phyloP scores from a whole-genome alignment of 2,797 vertebrate genomes.

The Rhynchotus rufescens region DNA sequence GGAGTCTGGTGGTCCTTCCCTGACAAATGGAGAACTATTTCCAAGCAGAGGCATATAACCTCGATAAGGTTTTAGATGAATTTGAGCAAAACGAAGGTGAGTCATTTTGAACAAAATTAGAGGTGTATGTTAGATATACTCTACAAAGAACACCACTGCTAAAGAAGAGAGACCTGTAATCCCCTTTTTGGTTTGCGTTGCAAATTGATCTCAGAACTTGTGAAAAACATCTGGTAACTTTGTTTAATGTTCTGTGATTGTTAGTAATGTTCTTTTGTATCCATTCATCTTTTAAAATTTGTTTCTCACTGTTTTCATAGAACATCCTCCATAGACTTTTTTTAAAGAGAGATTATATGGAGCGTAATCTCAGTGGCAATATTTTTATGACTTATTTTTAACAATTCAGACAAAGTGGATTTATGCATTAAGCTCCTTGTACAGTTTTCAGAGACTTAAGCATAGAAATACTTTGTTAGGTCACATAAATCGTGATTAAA shows the following conservation, averaged over 20 bases:
- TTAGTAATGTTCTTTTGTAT: not conserved
- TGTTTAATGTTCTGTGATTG: not conserved
- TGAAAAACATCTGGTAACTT: not conserved
- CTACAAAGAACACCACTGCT: not conserved
- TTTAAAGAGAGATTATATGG: not conserved
- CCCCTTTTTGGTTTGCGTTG: not conserved
- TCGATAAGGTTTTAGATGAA: conserved; percentile 99
- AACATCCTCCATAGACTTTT: not conserved
- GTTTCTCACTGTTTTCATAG: not conserved
- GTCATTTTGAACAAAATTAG: conserved; percentile 26
- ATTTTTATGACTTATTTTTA: conserved; percentile 3
- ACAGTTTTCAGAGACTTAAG: not conserved
- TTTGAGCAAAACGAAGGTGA: conserved; percentile 99
- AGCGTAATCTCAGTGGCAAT: not conserved
- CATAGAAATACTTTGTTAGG: conserved; percentile 24
- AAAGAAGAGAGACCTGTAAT: not conserved
- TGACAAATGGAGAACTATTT: conserved; percentile 99
- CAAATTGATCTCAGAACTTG: not conserved
- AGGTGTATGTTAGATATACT: not conserved
- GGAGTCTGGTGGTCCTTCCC: conserved; percentile 84
- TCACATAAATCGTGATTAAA: conserved; percentile 10
- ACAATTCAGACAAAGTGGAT: not conserved
- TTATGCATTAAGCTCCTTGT: conserved; percentile 20
- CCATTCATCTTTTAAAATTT: not conserved
- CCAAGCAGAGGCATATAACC: conserved; percentile 98